Percentiles rank a stretch among this genome's conserved stretches.
Evolutionary conservation across 2,113 vertebrate genomes (phyloP).

Genomic region (Glaucomys volans): DNA sequence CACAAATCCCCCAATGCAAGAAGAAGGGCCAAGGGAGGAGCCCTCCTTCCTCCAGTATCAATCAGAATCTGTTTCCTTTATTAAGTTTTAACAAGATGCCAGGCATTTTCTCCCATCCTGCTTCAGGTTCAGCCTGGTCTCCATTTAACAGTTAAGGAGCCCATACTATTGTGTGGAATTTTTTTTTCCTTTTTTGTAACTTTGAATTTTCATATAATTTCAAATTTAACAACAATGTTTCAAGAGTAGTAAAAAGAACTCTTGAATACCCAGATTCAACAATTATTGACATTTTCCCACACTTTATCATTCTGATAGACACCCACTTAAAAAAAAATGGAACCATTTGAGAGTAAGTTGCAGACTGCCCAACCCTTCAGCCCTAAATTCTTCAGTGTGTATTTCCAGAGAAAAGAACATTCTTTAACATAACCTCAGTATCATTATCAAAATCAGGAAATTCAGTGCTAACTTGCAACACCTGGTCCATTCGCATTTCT

Average conservation of each 20-base stretch:
- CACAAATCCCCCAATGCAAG: not conserved
- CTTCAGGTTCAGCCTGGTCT: not conserved
- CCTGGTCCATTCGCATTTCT: not conserved
- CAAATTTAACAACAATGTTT: not conserved
- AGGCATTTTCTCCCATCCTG: not conserved
- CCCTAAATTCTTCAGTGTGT: not conserved
- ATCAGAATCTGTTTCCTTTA: not conserved
- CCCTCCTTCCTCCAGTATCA: not conserved
- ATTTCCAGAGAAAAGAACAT: not conserved
- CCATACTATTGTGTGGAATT: not conserved
- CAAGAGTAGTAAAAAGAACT: not conserved
- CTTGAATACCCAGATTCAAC: not conserved
- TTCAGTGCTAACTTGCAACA: not conserved
- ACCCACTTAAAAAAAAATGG: not conserved
- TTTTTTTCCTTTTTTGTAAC: not conserved
- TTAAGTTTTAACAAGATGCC: constrained; percentile 7
- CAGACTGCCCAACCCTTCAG: not conserved
- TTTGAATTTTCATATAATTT: constrained; percentile 50
- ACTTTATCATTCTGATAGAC: not conserved
- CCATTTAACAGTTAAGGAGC: not conserved
- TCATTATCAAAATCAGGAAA: not conserved
- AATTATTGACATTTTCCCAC: not conserved
- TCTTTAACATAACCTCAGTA: not conserved
- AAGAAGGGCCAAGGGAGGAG: not conserved
- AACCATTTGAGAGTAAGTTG: not conserved